Evolutionary conservation across 2,113 vertebrate genomes (phyloP).

Genomic region (Syngnathoides biaculeatus): DNA sequence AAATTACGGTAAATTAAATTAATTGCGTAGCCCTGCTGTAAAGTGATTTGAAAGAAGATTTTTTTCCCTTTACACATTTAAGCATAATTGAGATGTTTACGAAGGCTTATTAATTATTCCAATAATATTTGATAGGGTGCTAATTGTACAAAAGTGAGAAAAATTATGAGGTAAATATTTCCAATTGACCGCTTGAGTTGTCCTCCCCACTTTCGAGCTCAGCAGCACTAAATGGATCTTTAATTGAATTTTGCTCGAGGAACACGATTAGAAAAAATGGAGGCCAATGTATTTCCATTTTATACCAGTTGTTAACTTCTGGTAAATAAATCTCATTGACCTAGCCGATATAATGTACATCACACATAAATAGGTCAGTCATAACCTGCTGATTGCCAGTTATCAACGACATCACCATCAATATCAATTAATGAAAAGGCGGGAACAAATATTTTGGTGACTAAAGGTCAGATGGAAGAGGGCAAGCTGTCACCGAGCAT

Average conservation of each 20-base stretch:
- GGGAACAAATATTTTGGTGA: background rate
- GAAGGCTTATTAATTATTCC: background rate
- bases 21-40: no score
- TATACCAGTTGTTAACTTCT: background rate
- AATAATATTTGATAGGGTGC: background rate
- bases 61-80: background rate
- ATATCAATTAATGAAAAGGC: background rate
- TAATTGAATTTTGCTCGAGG: background rate
- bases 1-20: no score
- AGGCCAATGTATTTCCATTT: slow-evolving; percentile 30
- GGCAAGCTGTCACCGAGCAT: background rate
- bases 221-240: background rate
- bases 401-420: background rate
- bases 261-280: slow-evolving; percentile 1
- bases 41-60: background rate
- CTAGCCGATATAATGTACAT: background rate
- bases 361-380: background rate
- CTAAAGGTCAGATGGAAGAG: background rate
- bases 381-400: background rate
- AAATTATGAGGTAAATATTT: background rate
- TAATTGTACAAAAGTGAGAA: background rate
- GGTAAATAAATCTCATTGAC: background rate
- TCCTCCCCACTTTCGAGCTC: background rate
- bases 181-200: background rate
- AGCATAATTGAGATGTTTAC: background rate